These are phyloP conservation scores for Drosophila lini DNA, from an alignment of 1,140 invertebrate species.

Conservation along the genomic window DNA sequence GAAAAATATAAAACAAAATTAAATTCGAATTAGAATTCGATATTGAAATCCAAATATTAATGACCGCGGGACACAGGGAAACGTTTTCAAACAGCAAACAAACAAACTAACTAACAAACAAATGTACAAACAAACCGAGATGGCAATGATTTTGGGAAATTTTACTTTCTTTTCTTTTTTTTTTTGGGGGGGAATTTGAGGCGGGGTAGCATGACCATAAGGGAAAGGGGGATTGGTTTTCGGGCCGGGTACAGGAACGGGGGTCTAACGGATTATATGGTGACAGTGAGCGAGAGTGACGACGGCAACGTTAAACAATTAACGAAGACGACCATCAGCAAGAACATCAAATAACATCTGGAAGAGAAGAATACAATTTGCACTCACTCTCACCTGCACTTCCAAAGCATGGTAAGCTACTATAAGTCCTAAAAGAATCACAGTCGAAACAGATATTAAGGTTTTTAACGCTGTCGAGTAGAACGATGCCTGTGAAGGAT, in stretches of 20 bases:
- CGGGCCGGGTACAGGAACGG: neutral
- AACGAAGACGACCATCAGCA: conserved; percentile 81
- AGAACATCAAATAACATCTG: conserved; percentile 75
- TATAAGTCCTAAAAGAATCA: conserved; percentile 99
- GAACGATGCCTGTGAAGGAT: conserved; percentile 91
- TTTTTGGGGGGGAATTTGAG: neutral
- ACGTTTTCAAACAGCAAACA: conserved; percentile 49
- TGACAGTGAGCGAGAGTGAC: conserved; percentile 65
- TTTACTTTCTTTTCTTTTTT: neutral
- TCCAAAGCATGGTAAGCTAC: conserved; percentile 99
- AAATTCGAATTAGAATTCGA: conserved; percentile 2
- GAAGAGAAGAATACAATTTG: conserved; percentile 78
- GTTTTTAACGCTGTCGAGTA: conserved; percentile 98
- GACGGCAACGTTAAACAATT: conserved; percentile 81
- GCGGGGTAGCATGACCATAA: conserved; percentile 21
- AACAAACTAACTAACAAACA: conserved; percentile 40
- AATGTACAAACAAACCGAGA: conserved; percentile 50
- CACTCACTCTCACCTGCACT: conserved; percentile 94
- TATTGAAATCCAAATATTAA: conserved; percentile 15
- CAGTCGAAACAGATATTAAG: conserved; percentile 98
- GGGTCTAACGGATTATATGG: conserved; percentile 23
- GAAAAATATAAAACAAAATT: conserved; percentile 16
- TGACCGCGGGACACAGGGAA: conserved; percentile 24
- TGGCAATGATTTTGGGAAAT: conserved; percentile 35
- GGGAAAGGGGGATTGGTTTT: neutral